Conservation (phyloP, 2,888 invertebrate genomes). For the Hymenopus coronatus region DNA sequence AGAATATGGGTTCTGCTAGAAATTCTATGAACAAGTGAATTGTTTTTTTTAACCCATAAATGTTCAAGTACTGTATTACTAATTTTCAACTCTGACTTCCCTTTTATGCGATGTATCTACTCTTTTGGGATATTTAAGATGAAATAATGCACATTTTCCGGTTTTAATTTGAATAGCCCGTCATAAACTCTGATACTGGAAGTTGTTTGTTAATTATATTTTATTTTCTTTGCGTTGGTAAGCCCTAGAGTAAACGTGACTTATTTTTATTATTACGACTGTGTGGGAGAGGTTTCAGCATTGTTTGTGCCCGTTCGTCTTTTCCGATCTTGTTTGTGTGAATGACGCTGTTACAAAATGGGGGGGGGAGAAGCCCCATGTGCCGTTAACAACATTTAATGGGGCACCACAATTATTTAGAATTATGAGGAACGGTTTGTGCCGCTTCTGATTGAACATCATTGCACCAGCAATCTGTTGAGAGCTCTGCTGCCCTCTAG, state of each 20-base stretch:
- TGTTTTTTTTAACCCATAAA: too few species aligned
- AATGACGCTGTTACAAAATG: background rate
- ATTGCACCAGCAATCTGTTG: background rate
- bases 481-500: background rate
- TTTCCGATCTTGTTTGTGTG: background rate
- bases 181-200: background rate
- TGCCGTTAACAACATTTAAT: background rate
- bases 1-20: too few species aligned
- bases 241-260: background rate
- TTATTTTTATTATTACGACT: background rate
- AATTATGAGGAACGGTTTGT: background rate
- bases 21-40: too few species aligned
- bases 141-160: too few species aligned
- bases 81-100: too few species aligned
- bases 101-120: too few species aligned
- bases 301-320: background rate
- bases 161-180: too few species aligned
- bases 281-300: background rate
- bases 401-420: background rate
- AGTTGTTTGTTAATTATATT: background rate
- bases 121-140: too few species aligned
- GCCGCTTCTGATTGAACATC: background rate
- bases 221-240: background rate
- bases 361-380: background rate
- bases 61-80: too few species aligned